Evolutionary conservation across 2,113 vertebrate species (phyloP), one percentile per base, ranked within the genome.

Genomic region (Lepus timidus): DNA sequence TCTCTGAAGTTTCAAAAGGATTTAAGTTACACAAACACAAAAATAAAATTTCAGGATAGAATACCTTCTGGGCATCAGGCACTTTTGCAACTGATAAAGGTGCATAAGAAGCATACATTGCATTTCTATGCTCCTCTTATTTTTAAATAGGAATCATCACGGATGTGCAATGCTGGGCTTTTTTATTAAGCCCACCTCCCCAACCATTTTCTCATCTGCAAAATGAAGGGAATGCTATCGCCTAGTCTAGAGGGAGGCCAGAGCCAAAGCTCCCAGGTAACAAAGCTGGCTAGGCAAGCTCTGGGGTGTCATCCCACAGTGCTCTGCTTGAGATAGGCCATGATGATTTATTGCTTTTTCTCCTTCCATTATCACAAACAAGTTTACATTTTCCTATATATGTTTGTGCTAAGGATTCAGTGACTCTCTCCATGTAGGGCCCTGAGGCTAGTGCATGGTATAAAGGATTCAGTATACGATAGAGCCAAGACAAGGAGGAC

Each of bases 11-110:
- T 49, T 70, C 19, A 64, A 74, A 75, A 85, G 17, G 62, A 79
- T 79, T 87, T 93, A 36, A 19, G 33, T 75, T 85, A 70, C n/a
- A 88, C 27, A 85, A 92, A 79, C 51, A 52, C 31, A 68, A 75
- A 52, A 68, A 68, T n/a, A 67, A 89, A 55, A 78, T 55, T 74
- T 90, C 31, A 68, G 19, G 52, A 68, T 49, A 49, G 6, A 58
- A 33, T 6, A 51, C 11, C 65, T 29, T 75, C n/a, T 75, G 25
- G 68, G 6, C 88, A 25, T 17, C 9, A 25, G 58, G 2, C 20
- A 88, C 22, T 81, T 81, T 61, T 85, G 13, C 27, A 68, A 62
- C 13, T 67, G 25, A 90, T 55, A 25, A 79, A 83, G 4, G 8
- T 2, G 82, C 6, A 20, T 64, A 82, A 82, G n/a, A 68, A 86